Percentiles rank a stretch among this genome's conserved stretches.
Evolutionary conservation across 2,888 invertebrate genomes (phyloP).

Genomic region (Amphipyra tragopoginis): DNA sequence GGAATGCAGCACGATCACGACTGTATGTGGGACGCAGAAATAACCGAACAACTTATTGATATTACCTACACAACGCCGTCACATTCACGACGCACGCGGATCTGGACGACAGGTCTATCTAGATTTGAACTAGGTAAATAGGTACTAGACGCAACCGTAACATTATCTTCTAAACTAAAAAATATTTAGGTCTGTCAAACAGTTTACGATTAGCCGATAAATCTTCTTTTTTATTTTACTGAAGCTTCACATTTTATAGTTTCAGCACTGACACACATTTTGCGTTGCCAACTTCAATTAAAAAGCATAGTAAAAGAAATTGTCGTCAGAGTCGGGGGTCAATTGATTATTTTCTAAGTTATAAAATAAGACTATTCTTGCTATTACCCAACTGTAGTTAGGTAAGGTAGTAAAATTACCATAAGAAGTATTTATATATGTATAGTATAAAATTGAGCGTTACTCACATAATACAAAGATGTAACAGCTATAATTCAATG

Average conservation of each 20-base stretch:
- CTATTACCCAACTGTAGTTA: conserved; percentile 9
- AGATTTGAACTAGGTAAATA: conserved; percentile 48
- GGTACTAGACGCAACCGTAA: conserved; percentile 19
- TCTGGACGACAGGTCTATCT: conserved; percentile 61
- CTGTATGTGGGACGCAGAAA: conserved; percentile 72
- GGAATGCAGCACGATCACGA: conserved; percentile 83
- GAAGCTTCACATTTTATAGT: conserved; percentile 14
- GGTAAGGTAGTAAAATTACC: conserved; percentile 4
- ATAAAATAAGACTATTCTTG: not conserved
- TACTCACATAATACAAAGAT: conserved; percentile 9
- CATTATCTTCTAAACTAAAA: conserved; percentile 29
- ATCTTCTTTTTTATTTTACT: conserved; percentile 13
- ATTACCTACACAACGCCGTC: conserved; percentile 54
- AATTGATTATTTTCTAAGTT: not conserved
- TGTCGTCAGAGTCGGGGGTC: not conserved
- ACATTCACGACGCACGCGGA: conserved; percentile 60
- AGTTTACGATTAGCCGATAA: conserved; percentile 18
- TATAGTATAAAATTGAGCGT: conserved; percentile 13
- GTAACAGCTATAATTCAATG: conserved; percentile 51
- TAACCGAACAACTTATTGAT: conserved; percentile 65
- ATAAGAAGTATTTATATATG: conserved; percentile 5
- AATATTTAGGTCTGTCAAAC: conserved; percentile 22
- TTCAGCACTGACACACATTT: conserved; percentile 8
- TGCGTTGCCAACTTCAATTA: conserved; percentile 6
- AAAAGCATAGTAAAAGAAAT: conserved; percentile 19